Evolutionary conservation across 2,888 invertebrate genomes (phyloP), one percentile per base, ranked within the genome.

Genomic region (Macrophya alboannulata): DNA sequence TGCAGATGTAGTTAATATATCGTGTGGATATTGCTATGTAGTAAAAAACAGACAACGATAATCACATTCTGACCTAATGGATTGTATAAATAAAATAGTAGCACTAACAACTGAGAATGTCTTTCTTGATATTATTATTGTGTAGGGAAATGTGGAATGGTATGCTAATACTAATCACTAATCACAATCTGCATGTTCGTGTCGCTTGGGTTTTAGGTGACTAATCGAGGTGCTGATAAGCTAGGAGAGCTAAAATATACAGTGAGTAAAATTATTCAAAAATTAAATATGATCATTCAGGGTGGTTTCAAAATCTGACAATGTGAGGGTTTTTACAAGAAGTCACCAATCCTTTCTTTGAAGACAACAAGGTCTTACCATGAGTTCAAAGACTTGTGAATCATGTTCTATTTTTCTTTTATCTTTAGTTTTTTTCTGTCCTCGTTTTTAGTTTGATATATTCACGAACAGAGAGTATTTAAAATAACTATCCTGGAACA

Each of bases 131-230:
- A 21, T 25, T 9, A 12, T 62, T 25, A 25, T 25, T 25, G 12
- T 25, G 25, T 62, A 10, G 25, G 25, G 25, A 25, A 4, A 62
- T 62, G 62, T 62, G 21, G 4, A 25, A 62, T 25, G 62, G 25
- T 62, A 62, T 25, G 62, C 62, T 62, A 62, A 25, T 62, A 6
- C 62, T 62, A 62, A 62, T 62, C 62, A 62, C 62, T 62, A 62
- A 62, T 25, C 25, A 62, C 62, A 62, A 21, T 25, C 62, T 62
- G 62, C 62, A 62, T 21, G 62, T 62, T 62, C 12, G 12, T 62
- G 12, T 25, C 62, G 62, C 25, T 25, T 62, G 62, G 62, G 62
- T 62, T 62, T 62, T 62, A 62, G 62, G 62, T 62, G 62, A 62
- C 62, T 62, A 25, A 62, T 62, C 25, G 62, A 62, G 62, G 62